Base-by-base conservation (phyloP, 2,113 vertebrate genomes). In the Hydrochoerus hydrochaeris region DNA sequence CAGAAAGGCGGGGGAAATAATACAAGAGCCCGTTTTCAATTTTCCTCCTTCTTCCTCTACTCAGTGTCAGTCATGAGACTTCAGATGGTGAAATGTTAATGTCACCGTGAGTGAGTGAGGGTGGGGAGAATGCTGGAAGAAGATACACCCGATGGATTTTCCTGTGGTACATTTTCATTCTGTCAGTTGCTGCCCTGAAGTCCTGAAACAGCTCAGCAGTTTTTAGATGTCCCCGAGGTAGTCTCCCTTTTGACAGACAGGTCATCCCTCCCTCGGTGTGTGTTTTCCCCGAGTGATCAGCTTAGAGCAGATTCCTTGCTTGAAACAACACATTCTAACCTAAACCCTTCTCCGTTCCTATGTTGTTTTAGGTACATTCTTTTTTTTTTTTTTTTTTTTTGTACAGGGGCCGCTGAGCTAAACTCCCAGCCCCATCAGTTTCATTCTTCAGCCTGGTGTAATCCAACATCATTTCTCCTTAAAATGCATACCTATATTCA, bases 1-100 rank as follows among this genome's bases (percentile, higher is more conserved):
- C 1, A 28, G 16, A 46, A 4, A 44, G 17, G 1, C 8, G 6
- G 3, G 0, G 32, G 30, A 82, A 71, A 65, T 0, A 14, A 83
- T 44, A n/a, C 22, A 19, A 1, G 17, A 71, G 14, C 2, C 20
- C 1, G 22, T 41, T 82, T 65, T 22, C 32, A 73, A 71, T 4
- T 44, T 57, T 62, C 78, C 46, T 95, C 24, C n/a, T 65, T 52
- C 28, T n/a, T 57, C 63, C 60, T 57, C 49, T 41, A 20, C 60
- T 80, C 49, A 73, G 14, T 7, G 54, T 26, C 19, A 84, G 75
- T 28, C 35, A 19, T 11, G 7, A 46, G 24, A 46, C 0, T 38
- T 57, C 11, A 38, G 19, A 22, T 17, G 30, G 10, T 63, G 52
- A n/a, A 52, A 3, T 1, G 5, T 60, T 5, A 13, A 9, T 62